phyloP scores from a whole-genome alignment of 2,797 vertebrate genomes.

The Meriones psammophilus region DNA sequence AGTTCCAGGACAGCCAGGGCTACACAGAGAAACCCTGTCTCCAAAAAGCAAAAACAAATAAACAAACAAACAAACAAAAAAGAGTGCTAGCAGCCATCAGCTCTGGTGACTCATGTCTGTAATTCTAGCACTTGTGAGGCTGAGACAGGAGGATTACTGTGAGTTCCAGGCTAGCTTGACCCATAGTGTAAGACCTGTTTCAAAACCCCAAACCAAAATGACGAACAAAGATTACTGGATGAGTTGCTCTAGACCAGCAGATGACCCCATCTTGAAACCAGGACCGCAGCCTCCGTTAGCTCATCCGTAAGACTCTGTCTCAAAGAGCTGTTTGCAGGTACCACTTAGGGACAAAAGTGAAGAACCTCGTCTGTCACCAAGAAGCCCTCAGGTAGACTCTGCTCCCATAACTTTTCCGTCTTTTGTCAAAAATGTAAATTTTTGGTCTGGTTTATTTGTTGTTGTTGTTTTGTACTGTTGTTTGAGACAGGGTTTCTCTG shows the following conservation, averaged over 20 bases:
- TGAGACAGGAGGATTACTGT: not conserved
- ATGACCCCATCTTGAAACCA: not conserved
- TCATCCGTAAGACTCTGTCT: not conserved
- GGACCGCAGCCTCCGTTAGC: constrained; percentile 18
- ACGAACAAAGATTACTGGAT: not conserved
- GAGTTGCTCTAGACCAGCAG: not conserved
- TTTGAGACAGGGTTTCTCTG: not conserved
- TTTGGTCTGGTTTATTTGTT: not conserved
- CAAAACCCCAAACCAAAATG: not conserved
- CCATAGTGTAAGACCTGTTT: not conserved
- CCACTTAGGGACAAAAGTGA: not conserved
- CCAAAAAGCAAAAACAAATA: too few species aligned
- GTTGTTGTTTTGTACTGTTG: not conserved
- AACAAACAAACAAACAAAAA: too few species aligned
- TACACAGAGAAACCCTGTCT: too few species aligned
- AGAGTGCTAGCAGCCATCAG: not conserved
- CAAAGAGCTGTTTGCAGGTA: not conserved
- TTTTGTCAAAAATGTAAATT: not conserved
- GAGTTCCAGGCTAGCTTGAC: not conserved
- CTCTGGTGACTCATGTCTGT: not conserved
- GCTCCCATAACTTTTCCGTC: not conserved
- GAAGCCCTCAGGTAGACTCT: not conserved
- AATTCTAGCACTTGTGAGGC: not conserved
- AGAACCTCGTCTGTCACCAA: not conserved
- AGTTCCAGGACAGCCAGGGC: too few species aligned